These are phyloP conservation scores for Nowickia ferox DNA, from an alignment of 2,888 invertebrate genomes.

Conservation along the genomic window DNA sequence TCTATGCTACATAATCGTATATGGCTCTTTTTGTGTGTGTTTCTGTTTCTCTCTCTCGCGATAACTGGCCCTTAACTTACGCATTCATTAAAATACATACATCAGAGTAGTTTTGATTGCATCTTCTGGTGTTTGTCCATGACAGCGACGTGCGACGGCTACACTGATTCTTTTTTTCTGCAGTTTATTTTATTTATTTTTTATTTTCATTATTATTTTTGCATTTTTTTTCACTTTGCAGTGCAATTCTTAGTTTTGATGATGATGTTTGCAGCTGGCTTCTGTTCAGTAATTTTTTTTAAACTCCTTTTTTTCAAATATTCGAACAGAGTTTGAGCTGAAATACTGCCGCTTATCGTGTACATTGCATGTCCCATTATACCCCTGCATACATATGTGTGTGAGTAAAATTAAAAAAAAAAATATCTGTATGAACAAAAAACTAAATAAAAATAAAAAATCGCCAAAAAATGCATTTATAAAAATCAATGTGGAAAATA, in stretches of 20 bases:
- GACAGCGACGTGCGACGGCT: slow-evolving; percentile 46
- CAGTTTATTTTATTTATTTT: slow-evolving; percentile 45
- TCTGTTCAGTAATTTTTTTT: slow-evolving; percentile 58
- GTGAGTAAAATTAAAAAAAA: slow-evolving; percentile 68
- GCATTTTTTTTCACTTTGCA: slow-evolving; percentile 30
- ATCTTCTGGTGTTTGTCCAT: slow-evolving; percentile 52
- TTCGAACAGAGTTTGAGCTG: slow-evolving; percentile 50
- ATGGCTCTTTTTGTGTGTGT: background rate
- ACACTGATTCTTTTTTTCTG: slow-evolving; percentile 43
- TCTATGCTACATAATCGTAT: too few relatives aligned
- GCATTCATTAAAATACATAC: slow-evolving; percentile 61
- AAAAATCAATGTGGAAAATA: slow-evolving; percentile 74
- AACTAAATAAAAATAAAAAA: slow-evolving; percentile 55
- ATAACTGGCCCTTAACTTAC: slow-evolving; percentile 61
- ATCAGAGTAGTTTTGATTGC: slow-evolving; percentile 63
- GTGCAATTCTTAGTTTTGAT: slow-evolving; percentile 57
- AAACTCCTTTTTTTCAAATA: slow-evolving; percentile 19
- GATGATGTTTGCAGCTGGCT: slow-evolving; percentile 69
- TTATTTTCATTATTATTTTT: slow-evolving; percentile 47
- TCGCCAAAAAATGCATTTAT: slow-evolving; percentile 71
- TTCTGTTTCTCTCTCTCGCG: slow-evolving; percentile 21
- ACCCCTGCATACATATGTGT: slow-evolving; percentile 57
- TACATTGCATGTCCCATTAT: slow-evolving; percentile 59
- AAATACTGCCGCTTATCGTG: slow-evolving; percentile 33
- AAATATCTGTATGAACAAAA: slow-evolving; percentile 72